phyloP scores from a whole-genome alignment of 2,113 vertebrate genomes.

The Eubucco bourcierii region DNA sequence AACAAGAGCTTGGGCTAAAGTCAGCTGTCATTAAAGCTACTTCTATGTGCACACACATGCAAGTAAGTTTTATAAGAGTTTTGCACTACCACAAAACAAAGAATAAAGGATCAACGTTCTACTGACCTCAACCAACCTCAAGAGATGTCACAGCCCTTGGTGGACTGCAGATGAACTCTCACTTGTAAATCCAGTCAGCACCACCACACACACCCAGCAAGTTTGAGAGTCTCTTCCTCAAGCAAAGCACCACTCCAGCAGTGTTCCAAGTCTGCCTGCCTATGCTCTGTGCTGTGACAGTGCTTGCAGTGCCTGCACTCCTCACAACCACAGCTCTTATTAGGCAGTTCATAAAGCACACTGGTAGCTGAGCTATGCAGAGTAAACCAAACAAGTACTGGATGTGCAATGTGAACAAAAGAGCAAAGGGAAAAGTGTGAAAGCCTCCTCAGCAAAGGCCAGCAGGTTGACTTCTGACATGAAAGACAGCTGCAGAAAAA shows the following conservation, averaged over 20 bases:
- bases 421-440: neutral
- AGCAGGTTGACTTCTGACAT: neutral
- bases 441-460: neutral
- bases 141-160: no score
- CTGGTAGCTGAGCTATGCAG: neutral
- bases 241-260: neutral
- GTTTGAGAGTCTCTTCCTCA: neutral
- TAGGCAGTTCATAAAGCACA: neutral
- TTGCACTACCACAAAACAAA: neutral
- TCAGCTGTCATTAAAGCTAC: neutral
- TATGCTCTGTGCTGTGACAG: neutral
- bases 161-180: neutral
- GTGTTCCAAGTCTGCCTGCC: neutral
- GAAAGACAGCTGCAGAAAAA: neutral
- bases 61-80: neutral
- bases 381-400: neutral
- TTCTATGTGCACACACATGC: neutral
- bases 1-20: neutral
- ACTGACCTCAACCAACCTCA: neutral
- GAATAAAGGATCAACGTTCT: neutral
- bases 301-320: neutral
- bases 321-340: neutral
- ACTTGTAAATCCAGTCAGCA: neutral
- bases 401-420: neutral
- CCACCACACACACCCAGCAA: neutral